Evolutionary conservation across 2,888 invertebrate species (phyloP), one percentile per base, ranked within the genome.

Genomic region (Drosophila lacicola): DNA sequence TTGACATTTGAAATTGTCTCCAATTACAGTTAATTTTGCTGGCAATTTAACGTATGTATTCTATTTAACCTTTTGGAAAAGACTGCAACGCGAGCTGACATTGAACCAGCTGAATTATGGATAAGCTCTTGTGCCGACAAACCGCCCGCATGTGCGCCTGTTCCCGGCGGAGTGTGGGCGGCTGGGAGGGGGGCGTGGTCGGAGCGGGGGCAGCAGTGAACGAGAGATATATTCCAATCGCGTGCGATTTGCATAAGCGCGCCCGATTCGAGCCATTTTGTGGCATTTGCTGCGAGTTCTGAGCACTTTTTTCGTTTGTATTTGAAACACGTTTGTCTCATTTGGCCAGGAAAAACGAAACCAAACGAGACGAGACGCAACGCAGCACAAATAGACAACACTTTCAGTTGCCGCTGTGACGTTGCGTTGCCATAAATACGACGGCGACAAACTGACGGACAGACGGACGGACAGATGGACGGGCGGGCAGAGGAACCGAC

Each of bases 251-350:
- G 87, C 83, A 83, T 86, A 83, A 86, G 84, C 80, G 69, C 71
- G 79, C 64, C 72, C 69, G 53, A 62, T 74, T 74, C 50, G 33
- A 51, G 62, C 51, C 85, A 70, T 68, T 79, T 69, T 66, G 62
- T 66, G 65, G 63, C 56, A 51, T 42, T 71, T 70, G 65, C 34
- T 33, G 57, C 58, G 60, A 51, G 57, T 62, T 79, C 73, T 66
- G 64, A 33, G 42, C 33, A 33, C 33, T 57, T 58, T 53, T 76
- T 85, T 51, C 42, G 67, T 74, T 53, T 42, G 68, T 74, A 84
- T 84, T 82, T 80, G 84, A 84, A 84, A 80, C 83, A 84, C 83
- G 83, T 84, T 87, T 84, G 87, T 72, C 78, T 80, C 83, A 87
- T 84, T 84, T 82, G 87, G 75, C 82, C 78, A 78, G 87, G 75